Evolutionary conservation across 2,797 vertebrate genomes (phyloP), one percentile per base, ranked within the genome.

Genomic region (Leptodactylus fallax): DNA sequence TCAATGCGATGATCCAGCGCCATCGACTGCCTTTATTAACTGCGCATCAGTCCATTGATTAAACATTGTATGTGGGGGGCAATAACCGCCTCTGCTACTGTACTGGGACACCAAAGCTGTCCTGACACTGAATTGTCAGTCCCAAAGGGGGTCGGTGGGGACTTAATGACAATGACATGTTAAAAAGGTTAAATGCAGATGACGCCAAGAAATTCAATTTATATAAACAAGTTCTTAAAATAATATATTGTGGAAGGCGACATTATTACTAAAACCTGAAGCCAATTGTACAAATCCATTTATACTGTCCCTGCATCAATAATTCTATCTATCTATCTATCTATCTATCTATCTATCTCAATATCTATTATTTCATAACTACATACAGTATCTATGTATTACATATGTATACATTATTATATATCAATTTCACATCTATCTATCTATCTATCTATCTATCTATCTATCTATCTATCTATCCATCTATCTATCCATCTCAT

Each of bases 11-110:
- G 63, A 79, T 83, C 85, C 74, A 72, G 85, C 60, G 53, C 21
- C 27, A 89, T 89, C 74, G 88, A 89, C 72, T 63, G 49, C 55
- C 60, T 86, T 86, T 89, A 86, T 89, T 86, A 86, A 86, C 88
- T 58, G 36, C 9, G 80, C 74, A 86, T 83, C 85, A 74, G 36
- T 83, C 61, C 79, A 89, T 89, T 87, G 88, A 89, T 89, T 89
- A 79, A 83, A 87, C 88, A 87, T 69, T 89, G 83, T 89, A 81
- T 85, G 77, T 49, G 72, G 79, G 69, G 71, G 25, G 47, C 55
- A 65, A 85, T 81, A 81, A 85, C 12, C 81, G 49, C 23, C 23
- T 56, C 58, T 13, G 53, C 47, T 74, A 45, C 49, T 82, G 69
- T 67, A 55, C 60, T 21, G 56, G 69, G 60, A 81, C 83, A 51